A percentile compares a stretch with the other conserved stretches of the same genome.
These are phyloP conservation scores for Lacerta bilineata DNA, from an alignment of 2,797 vertebrate species.

Conservation along the genomic window DNA sequence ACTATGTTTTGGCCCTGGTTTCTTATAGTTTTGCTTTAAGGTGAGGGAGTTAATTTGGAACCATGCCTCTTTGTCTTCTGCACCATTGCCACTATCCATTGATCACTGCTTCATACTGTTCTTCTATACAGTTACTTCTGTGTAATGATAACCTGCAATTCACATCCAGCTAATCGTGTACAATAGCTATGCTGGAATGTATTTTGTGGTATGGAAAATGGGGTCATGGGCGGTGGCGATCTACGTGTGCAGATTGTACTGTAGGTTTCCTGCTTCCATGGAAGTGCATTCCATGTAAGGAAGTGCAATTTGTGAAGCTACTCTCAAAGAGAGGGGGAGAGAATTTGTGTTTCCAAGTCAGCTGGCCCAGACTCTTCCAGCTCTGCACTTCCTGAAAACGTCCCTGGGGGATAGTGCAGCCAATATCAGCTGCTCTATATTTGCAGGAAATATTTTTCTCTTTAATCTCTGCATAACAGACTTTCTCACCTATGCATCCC, in stretches of 20 bases:
- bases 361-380: slow-evolving; percentile 14
- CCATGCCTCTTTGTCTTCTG: neutral
- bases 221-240: neutral
- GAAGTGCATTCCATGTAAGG: neutral
- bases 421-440: slow-evolving; percentile 16
- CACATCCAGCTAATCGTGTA: neutral
- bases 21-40: neutral
- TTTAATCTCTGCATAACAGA: slow-evolving; percentile 28
- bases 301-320: neutral
- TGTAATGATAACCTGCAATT: neutral
- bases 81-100: neutral
- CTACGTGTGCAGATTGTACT: neutral
- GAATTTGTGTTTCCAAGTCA: slow-evolving; percentile 23
- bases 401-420: slow-evolving; percentile 27
- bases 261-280: neutral
- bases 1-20: neutral
- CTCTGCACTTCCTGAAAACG: slow-evolving; percentile 22
- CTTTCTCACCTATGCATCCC: slow-evolving; percentile 32
- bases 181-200: neutral
- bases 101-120: neutral
- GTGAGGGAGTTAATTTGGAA: neutral
- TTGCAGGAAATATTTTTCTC: neutral
- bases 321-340: neutral
- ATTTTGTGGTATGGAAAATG: slow-evolving; percentile 8
- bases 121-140: neutral